Conservation (phyloP, 2,888 invertebrate species). For the Orthosia incerta region DNA sequence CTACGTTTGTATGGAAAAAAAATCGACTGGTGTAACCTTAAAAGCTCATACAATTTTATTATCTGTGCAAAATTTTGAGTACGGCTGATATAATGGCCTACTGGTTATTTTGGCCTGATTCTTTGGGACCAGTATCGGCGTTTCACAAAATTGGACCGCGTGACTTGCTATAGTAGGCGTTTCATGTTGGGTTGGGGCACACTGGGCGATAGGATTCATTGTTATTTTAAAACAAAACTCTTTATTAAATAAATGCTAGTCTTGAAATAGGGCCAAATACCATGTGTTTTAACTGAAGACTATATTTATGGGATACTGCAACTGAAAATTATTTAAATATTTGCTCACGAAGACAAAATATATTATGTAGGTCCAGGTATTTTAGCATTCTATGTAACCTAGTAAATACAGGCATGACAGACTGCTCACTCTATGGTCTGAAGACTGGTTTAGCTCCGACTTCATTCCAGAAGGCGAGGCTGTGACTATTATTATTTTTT, state of each 20-base stretch:
- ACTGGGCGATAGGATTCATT: constrained; percentile 49
- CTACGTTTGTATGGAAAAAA: too few species aligned
- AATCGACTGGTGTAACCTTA: too few species aligned
- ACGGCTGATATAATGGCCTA: constrained; percentile 25
- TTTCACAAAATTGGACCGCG: constrained; percentile 85
- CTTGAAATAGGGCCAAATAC: not conserved
- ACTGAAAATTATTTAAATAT: not conserved
- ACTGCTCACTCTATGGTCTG: not conserved
- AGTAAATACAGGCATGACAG: not conserved
- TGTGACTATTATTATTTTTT: not conserved
- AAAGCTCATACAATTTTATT: constrained; percentile 33
- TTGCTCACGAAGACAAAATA: not conserved
- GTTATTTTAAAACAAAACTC: not conserved
- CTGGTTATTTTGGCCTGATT: constrained; percentile 70
- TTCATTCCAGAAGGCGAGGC: not conserved
- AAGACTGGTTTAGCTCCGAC: not conserved
- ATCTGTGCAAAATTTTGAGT: constrained; percentile 31
- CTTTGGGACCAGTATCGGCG: constrained; percentile 77
- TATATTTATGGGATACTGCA: too few species aligned
- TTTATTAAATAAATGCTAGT: not conserved
- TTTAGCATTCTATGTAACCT: not conserved
- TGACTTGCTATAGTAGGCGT: constrained; percentile 83
- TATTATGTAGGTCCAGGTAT: too few species aligned
- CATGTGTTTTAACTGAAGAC: not conserved
- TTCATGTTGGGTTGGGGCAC: constrained; percentile 61